Conservation (phyloP, 2,113 vertebrate genomes). For the Vicugna pacos region DNA sequence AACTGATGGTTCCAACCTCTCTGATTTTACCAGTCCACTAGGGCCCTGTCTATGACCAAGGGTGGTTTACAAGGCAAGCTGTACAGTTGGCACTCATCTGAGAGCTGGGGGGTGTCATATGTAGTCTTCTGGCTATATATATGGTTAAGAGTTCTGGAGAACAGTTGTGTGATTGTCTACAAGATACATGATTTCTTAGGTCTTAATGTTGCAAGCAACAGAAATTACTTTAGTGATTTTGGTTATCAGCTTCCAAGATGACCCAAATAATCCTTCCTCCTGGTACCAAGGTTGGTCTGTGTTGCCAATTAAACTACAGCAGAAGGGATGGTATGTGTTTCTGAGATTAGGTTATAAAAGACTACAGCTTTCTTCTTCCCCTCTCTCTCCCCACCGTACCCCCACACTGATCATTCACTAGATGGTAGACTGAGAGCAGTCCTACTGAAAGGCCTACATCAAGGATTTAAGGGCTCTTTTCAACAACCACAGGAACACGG, state of each 20-base stretch:
- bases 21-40: neutral
- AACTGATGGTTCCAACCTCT: accelerated
- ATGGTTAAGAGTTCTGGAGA: neutral
- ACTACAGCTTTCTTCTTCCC: neutral
- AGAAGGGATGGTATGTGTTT: neutral
- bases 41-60: neutral
- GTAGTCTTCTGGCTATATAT: neutral
- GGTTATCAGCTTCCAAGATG: neutral
- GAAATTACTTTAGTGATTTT: neutral
- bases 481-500: neutral
- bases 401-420: neutral
- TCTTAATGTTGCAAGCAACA: neutral
- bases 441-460: neutral
- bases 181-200: neutral
- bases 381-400: too few species aligned
- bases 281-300: too few species aligned
- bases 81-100: too few species aligned
- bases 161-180: neutral
- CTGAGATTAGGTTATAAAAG: neutral
- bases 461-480: neutral
- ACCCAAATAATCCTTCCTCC: neutral
- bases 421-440: neutral
- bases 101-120: neutral
- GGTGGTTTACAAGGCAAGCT: neutral
- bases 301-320: neutral